Evolutionary conservation across 2,888 invertebrate species (phyloP).

Genomic region (Taphrorychus bicolor): DNA sequence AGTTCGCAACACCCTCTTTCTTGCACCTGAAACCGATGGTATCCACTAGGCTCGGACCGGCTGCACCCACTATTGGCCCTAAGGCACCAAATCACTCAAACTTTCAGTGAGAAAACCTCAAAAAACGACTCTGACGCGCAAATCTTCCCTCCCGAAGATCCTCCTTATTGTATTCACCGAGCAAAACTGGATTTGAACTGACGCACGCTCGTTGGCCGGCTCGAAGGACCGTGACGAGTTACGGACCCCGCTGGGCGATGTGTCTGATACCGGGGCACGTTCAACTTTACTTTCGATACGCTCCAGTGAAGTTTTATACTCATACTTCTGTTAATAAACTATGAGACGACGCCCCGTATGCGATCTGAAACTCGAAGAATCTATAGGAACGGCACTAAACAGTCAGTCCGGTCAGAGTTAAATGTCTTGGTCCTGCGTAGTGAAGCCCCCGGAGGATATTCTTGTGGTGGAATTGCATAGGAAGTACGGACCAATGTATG

Average conservation of each 20-base stretch:
- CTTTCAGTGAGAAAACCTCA: slow-evolving; percentile 32
- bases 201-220: slow-evolving; percentile 35
- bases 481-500: slow-evolving; percentile 24
- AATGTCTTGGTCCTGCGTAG: slow-evolving; percentile 33
- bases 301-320: background rate
- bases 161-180: slow-evolving; percentile 11
- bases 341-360: background rate
- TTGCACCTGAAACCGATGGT: background rate
- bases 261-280: slow-evolving; percentile 7
- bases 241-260: slow-evolving; percentile 13
- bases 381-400: slow-evolving; percentile 9
- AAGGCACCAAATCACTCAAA: slow-evolving; percentile 27
- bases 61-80: background rate
- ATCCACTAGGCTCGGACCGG: slow-evolving; percentile 4
- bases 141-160: slow-evolving; percentile 16
- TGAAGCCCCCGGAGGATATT: slow-evolving; percentile 26
- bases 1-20: background rate
- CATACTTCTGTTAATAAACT: too few relatives aligned
- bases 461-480: slow-evolving; percentile 32
- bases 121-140: slow-evolving; percentile 21
- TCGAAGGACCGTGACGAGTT: slow-evolving; percentile 39
- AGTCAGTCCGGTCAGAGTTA: slow-evolving; percentile 14
- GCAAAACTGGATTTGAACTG: slow-evolving; percentile 34
- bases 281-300: background rate
- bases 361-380: slow-evolving; percentile 9